Conservation (phyloP, 2,888 invertebrate genomes). For the Zhengitettix transpicula region DNA sequence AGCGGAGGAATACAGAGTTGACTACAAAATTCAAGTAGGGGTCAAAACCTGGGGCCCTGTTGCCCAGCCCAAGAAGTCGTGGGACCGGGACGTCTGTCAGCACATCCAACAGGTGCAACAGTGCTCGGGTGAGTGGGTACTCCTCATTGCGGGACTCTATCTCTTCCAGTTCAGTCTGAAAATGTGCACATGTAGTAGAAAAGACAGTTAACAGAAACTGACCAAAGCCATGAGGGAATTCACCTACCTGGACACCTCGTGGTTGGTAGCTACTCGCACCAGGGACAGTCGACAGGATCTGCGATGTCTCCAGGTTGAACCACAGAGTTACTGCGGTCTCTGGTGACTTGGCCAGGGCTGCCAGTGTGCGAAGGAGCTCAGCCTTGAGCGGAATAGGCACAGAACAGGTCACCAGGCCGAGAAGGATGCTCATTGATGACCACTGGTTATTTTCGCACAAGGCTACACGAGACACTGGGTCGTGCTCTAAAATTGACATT, state of each 20-base stretch:
- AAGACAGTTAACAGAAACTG: not conserved
- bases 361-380: conserved; percentile 58
- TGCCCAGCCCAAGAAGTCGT: conserved; percentile 61
- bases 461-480: conserved; percentile 62
- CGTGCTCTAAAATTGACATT: conserved; percentile 30
- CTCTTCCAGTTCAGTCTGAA: conserved; percentile 77
- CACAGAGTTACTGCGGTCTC: conserved; percentile 68
- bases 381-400: conserved; percentile 76
- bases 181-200: not conserved
- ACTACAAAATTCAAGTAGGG: conserved; percentile 75
- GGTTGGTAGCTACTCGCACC: conserved; percentile 44
- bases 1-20: conserved; percentile 63
- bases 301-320: conserved; percentile 70
- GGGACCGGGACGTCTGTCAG: conserved; percentile 58
- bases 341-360: conserved; percentile 59
- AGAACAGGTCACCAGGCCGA: conserved; percentile 73
- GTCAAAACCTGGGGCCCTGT: conserved; percentile 68
- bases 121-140: conserved; percentile 72
- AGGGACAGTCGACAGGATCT: conserved; percentile 54
- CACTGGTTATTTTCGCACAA: conserved; percentile 80
- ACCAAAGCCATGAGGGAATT: not conserved
- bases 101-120: conserved; percentile 55
- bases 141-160: conserved; percentile 81
- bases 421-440: conserved; percentile 62
- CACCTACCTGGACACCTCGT: conserved; percentile 21